These are phyloP conservation scores for Lymantria dispar DNA, from an alignment of 2,888 invertebrate species.

Conservation along the genomic window DNA sequence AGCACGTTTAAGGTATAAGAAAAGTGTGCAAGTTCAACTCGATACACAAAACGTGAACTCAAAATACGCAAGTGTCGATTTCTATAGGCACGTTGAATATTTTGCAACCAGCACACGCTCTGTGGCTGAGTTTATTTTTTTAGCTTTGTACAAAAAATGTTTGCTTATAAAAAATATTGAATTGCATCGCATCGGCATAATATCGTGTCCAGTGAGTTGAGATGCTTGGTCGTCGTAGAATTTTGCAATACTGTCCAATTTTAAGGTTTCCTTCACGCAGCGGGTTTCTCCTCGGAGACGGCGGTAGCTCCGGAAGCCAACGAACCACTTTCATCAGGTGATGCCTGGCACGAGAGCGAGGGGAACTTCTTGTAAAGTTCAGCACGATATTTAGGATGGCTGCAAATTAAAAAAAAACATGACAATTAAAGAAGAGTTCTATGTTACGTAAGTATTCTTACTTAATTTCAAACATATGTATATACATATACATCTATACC, in stretches of 20 bases:
- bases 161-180: conserved; percentile 77
- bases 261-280: conserved; percentile 67
- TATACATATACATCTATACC: too few relatives aligned
- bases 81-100: conserved; percentile 54
- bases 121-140: conserved; percentile 58
- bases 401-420: conserved; percentile 55
- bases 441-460: too few relatives aligned
- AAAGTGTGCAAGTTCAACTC: conserved; percentile 79
- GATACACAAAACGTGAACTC: conserved; percentile 72
- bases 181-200: conserved; percentile 68
- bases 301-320: conserved; percentile 87
- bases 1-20: conserved; percentile 60
- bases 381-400: conserved; percentile 90
- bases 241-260: conserved; percentile 7
- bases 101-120: conserved; percentile 68
- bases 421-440: too few relatives aligned
- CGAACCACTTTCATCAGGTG: conserved; percentile 84
- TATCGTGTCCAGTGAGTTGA: conserved; percentile 50
- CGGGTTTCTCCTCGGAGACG: conserved; percentile 85
- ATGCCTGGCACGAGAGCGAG: conserved; percentile 85
- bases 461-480: too few relatives aligned
- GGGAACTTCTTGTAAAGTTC: conserved; percentile 91
- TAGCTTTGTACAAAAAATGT: conserved; percentile 74
- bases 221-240: conserved; percentile 25
- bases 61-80: conserved; percentile 64